Conservation (phyloP, 2,113 vertebrate species). For the Nesoenas mayeri region DNA sequence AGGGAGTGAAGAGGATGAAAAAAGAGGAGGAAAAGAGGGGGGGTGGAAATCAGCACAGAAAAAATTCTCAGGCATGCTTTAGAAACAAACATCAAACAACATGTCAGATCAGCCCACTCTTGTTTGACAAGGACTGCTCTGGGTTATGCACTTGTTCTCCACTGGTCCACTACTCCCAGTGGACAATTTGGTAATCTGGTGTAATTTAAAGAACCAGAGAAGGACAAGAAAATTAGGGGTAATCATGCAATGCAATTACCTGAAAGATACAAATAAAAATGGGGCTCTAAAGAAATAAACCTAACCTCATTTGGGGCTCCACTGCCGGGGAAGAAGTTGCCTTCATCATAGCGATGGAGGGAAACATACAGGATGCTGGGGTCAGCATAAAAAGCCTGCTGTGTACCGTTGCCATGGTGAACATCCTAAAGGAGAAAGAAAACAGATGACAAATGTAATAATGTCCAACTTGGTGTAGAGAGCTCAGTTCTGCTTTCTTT, state of each 20-base stretch:
- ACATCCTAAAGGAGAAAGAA: conserved; percentile 90
- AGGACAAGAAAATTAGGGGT: conserved; percentile 86
- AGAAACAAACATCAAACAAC: conserved; percentile 84
- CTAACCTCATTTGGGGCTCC: conserved; percentile 93
- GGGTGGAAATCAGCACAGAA: neutral
- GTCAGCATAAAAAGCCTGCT: conserved; percentile 90
- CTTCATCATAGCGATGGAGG: conserved; percentile 91
- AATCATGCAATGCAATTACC: conserved; percentile 87
- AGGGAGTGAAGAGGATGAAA: conserved; percentile 8
- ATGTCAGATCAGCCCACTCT: conserved; percentile 73
- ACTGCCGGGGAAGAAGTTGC: conserved; percentile 89
- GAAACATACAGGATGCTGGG: conserved; percentile 93
- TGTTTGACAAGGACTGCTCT: conserved; percentile 76
- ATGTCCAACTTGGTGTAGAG: conserved; percentile 76
- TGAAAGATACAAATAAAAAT: conserved; percentile 82
- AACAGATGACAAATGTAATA: conserved; percentile 91
- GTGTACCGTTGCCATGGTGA: conserved; percentile 92
- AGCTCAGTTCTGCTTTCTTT: conserved; percentile 71
- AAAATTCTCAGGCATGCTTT: conserved; percentile 72
- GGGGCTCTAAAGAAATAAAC: conserved; percentile 91
- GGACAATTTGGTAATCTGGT: conserved; percentile 84
- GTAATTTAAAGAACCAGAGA: conserved; percentile 86
- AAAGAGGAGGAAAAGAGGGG: conserved; percentile 4
- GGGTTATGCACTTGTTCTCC: conserved; percentile 81
- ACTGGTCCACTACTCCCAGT: conserved; percentile 69